phyloP scores from a whole-genome alignment of 2,888 invertebrate genomes.

The Synanthedon andrenaeformis region DNA sequence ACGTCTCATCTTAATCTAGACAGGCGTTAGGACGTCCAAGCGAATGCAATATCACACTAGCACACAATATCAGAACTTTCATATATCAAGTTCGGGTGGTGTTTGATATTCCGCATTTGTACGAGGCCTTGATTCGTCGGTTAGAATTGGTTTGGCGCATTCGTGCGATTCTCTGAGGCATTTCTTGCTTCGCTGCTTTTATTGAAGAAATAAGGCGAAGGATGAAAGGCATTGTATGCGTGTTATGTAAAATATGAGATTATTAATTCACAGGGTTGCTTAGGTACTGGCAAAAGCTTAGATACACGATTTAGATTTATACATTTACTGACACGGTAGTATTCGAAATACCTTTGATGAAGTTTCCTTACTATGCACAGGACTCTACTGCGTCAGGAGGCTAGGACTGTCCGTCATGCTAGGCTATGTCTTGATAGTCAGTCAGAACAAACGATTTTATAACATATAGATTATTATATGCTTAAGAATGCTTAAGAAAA shows the following conservation, averaged over 20 bases:
- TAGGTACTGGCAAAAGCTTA: too few species aligned
- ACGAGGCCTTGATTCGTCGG: slow-evolving; percentile 34
- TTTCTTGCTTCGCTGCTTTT: slow-evolving; percentile 20
- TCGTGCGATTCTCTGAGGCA: slow-evolving; percentile 25
- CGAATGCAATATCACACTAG: not conserved
- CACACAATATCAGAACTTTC: not conserved
- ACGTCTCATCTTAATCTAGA: too few species aligned
- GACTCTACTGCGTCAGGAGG: too few species aligned
- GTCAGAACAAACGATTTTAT: not conserved
- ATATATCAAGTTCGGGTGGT: not conserved
- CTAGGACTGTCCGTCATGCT: too few species aligned
- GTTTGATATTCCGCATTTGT: slow-evolving; percentile 47
- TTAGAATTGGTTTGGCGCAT: slow-evolving; percentile 46
- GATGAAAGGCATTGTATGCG: not conserved
- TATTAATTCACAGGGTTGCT: too few species aligned
- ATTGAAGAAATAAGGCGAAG: not conserved
- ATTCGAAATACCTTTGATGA: too few species aligned
- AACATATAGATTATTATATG: not conserved
- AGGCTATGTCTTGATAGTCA: too few species aligned
- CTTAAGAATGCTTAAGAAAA: not conserved
- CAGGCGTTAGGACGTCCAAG: not conserved
- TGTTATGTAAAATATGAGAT: not conserved
- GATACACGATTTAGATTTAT: too few species aligned
- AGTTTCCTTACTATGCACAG: too few species aligned
- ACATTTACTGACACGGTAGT: too few species aligned